Conservation (phyloP, 2,113 vertebrate genomes). For the Trogon melanurus region DNA sequence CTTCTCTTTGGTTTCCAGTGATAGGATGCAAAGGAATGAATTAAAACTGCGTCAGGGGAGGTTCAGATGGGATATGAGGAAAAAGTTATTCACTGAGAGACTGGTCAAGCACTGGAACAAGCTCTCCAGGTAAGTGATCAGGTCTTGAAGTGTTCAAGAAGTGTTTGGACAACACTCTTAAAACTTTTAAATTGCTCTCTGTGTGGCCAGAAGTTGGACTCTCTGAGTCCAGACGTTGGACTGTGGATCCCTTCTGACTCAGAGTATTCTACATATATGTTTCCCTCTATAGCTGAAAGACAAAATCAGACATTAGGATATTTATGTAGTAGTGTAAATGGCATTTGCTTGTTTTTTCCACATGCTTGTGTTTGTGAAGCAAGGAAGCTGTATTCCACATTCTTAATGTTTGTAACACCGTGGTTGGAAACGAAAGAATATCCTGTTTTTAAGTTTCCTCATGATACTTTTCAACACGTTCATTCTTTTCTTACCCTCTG, state of each 20-base stretch:
- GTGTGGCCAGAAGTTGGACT: background rate
- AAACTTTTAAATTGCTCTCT: background rate
- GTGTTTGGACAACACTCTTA: background rate
- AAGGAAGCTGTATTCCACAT: background rate
- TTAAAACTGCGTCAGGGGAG: background rate
- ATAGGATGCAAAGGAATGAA: background rate
- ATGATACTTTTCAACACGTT: background rate
- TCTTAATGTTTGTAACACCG: background rate
- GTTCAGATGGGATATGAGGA: background rate
- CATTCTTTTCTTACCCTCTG: slow-evolving; percentile 11
- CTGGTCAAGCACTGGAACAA: background rate
- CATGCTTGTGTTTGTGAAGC: background rate
- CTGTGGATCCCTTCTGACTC: background rate
- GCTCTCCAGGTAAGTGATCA: background rate
- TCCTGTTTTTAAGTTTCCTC: background rate
- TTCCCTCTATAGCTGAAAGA: background rate
- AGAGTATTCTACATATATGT: background rate
- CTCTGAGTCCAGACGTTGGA: background rate
- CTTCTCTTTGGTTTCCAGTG: fast-evolving
- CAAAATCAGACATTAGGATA: background rate
- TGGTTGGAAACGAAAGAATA: background rate
- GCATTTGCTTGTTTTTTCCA: background rate
- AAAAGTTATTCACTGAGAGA: background rate
- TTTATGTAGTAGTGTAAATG: background rate
- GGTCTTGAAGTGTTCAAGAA: background rate